Conservation (phyloP, 1,140 invertebrate species). For the Philotrypesis tridentata region DNA sequence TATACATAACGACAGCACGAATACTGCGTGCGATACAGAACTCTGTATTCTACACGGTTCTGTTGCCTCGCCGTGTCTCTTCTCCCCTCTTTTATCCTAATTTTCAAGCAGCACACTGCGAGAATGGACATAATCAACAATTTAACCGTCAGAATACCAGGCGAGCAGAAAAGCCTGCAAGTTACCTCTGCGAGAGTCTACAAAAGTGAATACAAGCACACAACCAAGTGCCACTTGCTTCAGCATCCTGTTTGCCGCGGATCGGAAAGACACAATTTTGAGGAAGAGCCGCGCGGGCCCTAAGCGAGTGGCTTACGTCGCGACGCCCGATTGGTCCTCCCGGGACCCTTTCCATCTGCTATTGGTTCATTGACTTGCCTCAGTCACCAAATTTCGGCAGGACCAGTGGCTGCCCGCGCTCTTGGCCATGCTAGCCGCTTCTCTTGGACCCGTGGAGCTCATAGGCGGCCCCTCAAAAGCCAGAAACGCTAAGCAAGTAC, state of each 20-base stretch:
- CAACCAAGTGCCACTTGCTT: constrained; percentile 39
- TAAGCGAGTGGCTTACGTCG: constrained; percentile 67
- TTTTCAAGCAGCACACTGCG: constrained; percentile 62
- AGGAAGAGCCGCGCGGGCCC: constrained; percentile 73
- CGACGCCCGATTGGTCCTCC: constrained; percentile 67
- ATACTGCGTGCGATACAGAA: constrained; percentile 11
- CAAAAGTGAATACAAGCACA: not conserved
- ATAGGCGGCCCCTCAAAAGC: not conserved
- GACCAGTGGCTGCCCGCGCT: constrained; percentile 40
- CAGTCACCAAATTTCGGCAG: constrained; percentile 63
- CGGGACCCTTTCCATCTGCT: constrained; percentile 66
- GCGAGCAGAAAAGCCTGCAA: constrained; percentile 53
- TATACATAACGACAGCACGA: not conserved
- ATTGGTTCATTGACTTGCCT: constrained; percentile 60
- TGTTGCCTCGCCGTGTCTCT: constrained; percentile 25
- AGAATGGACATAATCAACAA: constrained; percentile 75
- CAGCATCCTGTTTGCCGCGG: constrained; percentile 64
- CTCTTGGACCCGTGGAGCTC: not conserved
- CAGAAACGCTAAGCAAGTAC: not conserved
- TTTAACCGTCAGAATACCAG: constrained; percentile 67
- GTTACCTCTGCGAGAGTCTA: not conserved
- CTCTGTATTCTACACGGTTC: not conserved
- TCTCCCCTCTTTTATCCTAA: constrained; percentile 51
- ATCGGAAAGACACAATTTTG: constrained; percentile 75
- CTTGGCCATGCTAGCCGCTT: constrained; percentile 36